Evolutionary conservation across 2,113 vertebrate genomes (phyloP).

Genomic region (Dicerorhinus sumatrensis): DNA sequence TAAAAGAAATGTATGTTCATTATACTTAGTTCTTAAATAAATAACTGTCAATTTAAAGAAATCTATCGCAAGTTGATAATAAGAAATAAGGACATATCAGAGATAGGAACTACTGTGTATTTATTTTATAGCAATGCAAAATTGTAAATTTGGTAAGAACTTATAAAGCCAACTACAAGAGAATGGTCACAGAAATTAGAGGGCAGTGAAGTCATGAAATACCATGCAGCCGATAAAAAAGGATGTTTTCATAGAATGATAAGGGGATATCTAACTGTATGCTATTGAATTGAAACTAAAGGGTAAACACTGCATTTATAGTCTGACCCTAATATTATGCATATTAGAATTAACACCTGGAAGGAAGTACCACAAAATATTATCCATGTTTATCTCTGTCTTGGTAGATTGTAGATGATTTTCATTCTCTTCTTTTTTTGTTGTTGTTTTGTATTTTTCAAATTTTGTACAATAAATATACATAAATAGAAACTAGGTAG

Average conservation of each 20-base stretch:
- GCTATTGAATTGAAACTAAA: not conserved
- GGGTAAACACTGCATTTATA: not conserved
- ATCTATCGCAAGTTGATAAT: not conserved
- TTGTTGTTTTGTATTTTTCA: not conserved
- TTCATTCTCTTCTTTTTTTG: not conserved
- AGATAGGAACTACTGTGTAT: not conserved
- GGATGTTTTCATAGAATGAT: not conserved
- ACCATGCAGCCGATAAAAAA: not conserved
- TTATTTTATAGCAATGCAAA: not conserved
- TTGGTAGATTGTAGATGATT: not conserved
- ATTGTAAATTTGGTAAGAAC: not conserved
- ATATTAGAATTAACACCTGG: not conserved
- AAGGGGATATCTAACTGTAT: not conserved
- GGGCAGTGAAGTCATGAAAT: not conserved
- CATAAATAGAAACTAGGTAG: not conserved
- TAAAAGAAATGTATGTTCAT: not conserved
- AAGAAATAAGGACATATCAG: not conserved
- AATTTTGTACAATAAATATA: not conserved
- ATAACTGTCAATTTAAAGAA: slow-evolving; percentile 22
- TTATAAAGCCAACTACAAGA: not conserved
- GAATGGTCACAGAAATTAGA: not conserved
- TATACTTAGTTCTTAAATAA: slow-evolving; percentile 30
- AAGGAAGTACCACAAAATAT: not conserved
- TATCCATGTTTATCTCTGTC: not conserved
- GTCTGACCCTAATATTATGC: not conserved